phyloP scores from a whole-genome alignment of 1,140 invertebrate species.

The Zaprionus vittiger region DNA sequence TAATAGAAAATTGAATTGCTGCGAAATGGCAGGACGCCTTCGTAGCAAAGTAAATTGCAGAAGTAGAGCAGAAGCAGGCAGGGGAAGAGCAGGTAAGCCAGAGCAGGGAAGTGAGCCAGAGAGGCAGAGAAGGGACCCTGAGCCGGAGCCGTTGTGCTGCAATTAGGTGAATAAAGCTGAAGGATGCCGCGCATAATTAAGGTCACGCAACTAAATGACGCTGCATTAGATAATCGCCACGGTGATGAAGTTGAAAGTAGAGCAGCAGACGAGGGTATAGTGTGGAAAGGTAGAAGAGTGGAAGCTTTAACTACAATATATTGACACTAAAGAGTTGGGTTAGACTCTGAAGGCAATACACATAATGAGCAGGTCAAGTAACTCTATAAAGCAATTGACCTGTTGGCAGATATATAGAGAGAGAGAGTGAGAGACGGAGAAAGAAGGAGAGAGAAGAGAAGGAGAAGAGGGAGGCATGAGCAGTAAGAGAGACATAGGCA shows the following conservation, averaged over 20 bases:
- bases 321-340: neutral
- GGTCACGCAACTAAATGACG: constrained; percentile 42
- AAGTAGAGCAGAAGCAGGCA: constrained; percentile 5
- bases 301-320: neutral
- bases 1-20: constrained; percentile 82
- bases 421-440: neutral
- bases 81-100: neutral
- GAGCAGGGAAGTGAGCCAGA: no score
- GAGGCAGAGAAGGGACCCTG: neutral
- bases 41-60: neutral
- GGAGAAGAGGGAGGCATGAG: no score
- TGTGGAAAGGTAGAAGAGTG: no score
- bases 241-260: constrained; percentile 24
- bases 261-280: neutral
- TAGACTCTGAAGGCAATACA: neutral
- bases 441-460: neutral
- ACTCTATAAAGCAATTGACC: neutral
- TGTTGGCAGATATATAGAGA: neutral
- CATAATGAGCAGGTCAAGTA: constrained; percentile 7
- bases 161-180: constrained; percentile 72
- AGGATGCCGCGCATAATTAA: constrained; percentile 74
- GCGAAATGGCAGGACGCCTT: constrained; percentile 31
- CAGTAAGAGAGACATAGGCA: no score
- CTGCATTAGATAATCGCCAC: constrained; percentile 43
- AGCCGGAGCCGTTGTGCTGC: constrained; percentile 40